Percentiles rank a stretch among this genome's conserved stretches.
These are phyloP conservation scores for Chloroceryle inda DNA, from an alignment of 2,797 vertebrate species.

Conservation along the genomic window DNA sequence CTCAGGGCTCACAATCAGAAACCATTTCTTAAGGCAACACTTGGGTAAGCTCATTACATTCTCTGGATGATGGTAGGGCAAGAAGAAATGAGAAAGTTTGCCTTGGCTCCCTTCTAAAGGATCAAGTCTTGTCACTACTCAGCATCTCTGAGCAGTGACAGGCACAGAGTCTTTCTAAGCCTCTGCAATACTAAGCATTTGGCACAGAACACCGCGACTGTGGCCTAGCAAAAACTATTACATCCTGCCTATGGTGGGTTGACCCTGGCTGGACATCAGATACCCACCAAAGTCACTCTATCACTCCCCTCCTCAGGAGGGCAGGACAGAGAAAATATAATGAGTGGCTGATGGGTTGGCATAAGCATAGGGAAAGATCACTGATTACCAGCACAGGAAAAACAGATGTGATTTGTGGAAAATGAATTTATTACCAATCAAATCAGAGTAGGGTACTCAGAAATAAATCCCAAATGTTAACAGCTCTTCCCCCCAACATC, in stretches of 20 bases:
- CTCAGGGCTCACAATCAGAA: not conserved
- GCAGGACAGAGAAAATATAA: not conserved
- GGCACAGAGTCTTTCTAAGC: not conserved
- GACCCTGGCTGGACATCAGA: not conserved
- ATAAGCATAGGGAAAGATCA: not conserved
- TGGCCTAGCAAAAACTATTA: not conserved
- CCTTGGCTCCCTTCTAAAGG: not conserved
- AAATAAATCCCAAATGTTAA: not conserved
- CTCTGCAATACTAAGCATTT: not conserved
- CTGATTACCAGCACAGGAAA: not conserved
- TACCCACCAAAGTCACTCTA: not conserved
- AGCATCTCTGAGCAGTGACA: not conserved
- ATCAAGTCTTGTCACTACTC: not conserved
- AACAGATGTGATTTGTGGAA: not conserved
- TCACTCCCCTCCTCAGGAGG: not conserved
- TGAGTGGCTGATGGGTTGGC: rapidly evolving
- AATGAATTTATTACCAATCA: not conserved
- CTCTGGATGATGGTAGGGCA: not conserved
- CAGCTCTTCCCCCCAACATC: too few relatives aligned
- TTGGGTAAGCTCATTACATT: not conserved
- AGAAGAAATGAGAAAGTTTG: not conserved
- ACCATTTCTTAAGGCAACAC: not conserved
- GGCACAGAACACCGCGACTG: not conserved
- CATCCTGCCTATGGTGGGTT: not conserved
- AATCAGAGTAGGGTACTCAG: not conserved